Conservation (phyloP, 2,797 vertebrate species). For the Knipowitschia caucasica region DNA sequence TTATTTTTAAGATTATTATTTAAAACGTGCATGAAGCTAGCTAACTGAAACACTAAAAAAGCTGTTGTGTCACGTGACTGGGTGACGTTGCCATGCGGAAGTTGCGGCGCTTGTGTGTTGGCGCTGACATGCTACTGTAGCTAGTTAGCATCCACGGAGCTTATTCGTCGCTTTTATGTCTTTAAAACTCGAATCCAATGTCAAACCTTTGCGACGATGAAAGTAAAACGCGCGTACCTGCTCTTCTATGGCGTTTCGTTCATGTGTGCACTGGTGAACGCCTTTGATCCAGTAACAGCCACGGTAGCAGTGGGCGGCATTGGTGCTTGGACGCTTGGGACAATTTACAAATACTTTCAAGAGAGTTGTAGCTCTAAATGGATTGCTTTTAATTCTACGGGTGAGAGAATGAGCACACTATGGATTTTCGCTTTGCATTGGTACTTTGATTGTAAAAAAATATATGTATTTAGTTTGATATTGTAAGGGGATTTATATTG, state of each 20-base stretch:
- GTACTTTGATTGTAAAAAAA: too few species aligned
- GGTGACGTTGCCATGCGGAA: constrained; percentile 39
- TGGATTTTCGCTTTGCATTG: too few species aligned
- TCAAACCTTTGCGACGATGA: constrained; percentile 50
- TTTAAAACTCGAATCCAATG: not conserved
- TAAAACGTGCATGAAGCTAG: too few species aligned
- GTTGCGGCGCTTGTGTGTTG: not conserved
- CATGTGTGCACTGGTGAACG: constrained; percentile 19
- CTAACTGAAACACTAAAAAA: not conserved
- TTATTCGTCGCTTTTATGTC: too few species aligned
- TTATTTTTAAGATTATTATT: too few species aligned
- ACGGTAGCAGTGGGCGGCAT: constrained; percentile 44
- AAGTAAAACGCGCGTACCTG: constrained; percentile 13
- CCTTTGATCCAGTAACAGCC: constrained; percentile 69
- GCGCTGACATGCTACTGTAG: not conserved
- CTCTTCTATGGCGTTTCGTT: constrained; percentile 29
- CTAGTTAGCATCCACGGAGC: too few species aligned
- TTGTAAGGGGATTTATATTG: too few species aligned
- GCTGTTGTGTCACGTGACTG: constrained; percentile 6
- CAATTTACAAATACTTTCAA: constrained; percentile 59
- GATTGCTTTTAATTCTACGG: constrained; percentile 67
- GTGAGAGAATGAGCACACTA: constrained; percentile 64
- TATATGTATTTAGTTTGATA: too few species aligned
- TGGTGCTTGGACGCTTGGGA: constrained; percentile 45
- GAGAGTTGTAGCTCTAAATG: constrained; percentile 64